Base-by-base conservation (phyloP, 2,888 invertebrate genomes). In the Tipula lateralis region DNA sequence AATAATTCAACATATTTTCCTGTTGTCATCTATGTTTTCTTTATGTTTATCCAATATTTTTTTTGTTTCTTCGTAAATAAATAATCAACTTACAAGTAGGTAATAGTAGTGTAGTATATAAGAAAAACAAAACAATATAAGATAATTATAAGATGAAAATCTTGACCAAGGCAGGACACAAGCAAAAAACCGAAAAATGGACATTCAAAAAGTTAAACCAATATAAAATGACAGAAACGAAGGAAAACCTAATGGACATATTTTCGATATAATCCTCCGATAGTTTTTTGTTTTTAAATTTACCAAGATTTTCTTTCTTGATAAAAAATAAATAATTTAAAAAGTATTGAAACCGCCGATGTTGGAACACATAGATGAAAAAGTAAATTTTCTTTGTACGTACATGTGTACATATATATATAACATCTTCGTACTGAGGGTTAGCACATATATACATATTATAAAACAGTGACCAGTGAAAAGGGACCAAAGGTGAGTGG, bases 141-240 rank as follows among this genome's bases (percentile, higher is more conserved):
- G 24, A 66, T 1, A 66, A 66, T 66, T 66, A 66, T 66, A 66
- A 66, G 66, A 66, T 66, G 24, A 66, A 66, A 66, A 66, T 66
- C 66, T 66, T 66, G 66, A 66, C 66, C 66, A 66, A 24, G 9
- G 24, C 19, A 66, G 12, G 16, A 50, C 44, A 50, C 16, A 16
- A n/a, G n/a, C n/a, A n/a, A 39, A 39, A 24, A 44, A 44, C 44
- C n/a, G n/a, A 24, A 66, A 66, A 66, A 66, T 66, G 66, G 66
- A 24, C 66, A 7, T 66, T 24, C 66, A 24, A 66, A 66, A 66
- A 66, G 66, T 66, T 66, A 66, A 66, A 66, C 66, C 66, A 24
- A 66, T 66, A 66, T 66, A 66, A 66, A 66, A 66, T 66, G 66
- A 66, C 66, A 66, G 9, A 66, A 24, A 66, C 66, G 66, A 66